phyloP scores from a whole-genome alignment of 2,888 invertebrate species.

The Meandrusa payeni region DNA sequence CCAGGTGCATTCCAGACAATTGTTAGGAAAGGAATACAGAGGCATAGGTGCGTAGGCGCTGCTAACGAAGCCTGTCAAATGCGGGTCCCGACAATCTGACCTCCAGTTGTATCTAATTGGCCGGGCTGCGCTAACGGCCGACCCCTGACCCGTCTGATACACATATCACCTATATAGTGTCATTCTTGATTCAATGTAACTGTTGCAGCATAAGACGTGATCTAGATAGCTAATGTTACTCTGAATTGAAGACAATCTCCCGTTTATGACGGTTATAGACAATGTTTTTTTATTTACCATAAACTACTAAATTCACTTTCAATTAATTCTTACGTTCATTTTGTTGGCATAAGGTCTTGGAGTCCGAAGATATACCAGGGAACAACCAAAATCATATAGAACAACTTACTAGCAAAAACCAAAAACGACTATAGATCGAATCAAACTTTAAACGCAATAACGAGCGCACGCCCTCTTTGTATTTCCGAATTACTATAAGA shows the following conservation, averaged over 20 bases:
- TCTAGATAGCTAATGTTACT: constrained; percentile 9
- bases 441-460: too few species aligned
- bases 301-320: too few species aligned
- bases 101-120: constrained; percentile 65
- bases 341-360: too few species aligned
- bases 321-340: too few species aligned
- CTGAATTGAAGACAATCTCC: constrained; percentile 3
- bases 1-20: constrained; percentile 6
- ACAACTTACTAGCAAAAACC: too few species aligned
- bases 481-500: too few species aligned
- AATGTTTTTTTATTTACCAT: too few species aligned
- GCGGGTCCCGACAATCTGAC: constrained; percentile 56
- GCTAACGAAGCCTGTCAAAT: constrained; percentile 53
- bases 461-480: too few species aligned
- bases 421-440: too few species aligned
- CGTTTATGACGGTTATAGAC: too few species aligned
- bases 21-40: neutral
- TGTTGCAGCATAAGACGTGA: constrained; percentile 22
- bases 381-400: too few species aligned
- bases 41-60: constrained; percentile 48
- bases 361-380: too few species aligned
- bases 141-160: constrained; percentile 66
- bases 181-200: constrained; percentile 37
- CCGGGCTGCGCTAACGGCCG: constrained; percentile 66
- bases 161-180: constrained; percentile 57